Evolutionary conservation across 2,113 vertebrate genomes (phyloP), one percentile per base, ranked within the genome.

Genomic region (Accipiter cooperii): DNA sequence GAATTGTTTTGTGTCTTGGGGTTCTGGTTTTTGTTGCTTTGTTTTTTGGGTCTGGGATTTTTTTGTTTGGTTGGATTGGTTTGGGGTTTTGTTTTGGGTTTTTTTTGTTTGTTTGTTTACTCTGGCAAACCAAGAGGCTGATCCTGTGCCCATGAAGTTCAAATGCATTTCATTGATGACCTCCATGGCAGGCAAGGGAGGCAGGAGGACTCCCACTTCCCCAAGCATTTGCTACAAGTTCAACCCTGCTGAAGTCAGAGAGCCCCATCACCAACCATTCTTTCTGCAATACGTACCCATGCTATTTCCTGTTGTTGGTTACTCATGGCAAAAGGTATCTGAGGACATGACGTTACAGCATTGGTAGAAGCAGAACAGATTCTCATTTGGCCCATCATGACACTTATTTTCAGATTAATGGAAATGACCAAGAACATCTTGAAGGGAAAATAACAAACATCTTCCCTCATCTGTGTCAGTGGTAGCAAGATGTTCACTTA

Each of bases 321-420:
- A 80, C 52, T 90, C 9, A 24, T 18, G 46, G 78, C 55, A 93
- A 76, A 54, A 87, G 18, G 26, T 38, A 71, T 77, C 71, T 55
- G 51, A 52, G 38, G 26, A 79, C n/a, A 46, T 0, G 6, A 69
- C 0, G 1, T 54, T 65, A 69, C 28, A 66, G 31, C 1, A 0
- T 9, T 74, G 47, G 34, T 26, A n/a, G 61, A 84, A 65, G 40
- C 42, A 68, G 36, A 90, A 74, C 3, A 24, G 34, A 90, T 84
- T 71, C 58, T 51, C 19, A 17, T 71, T 83, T 46, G 66, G 74
- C 57, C 51, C 42, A 84, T 22, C 5, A 15, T 65, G 76, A 63
- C 54, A 42, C 33, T 71, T 68, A 46, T 90, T 89, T 97, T 73
- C n/a, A 46, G 52, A 69, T 51, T 66, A 87, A 73, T 46, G 31